Base-by-base conservation (phyloP, 2,113 vertebrate genomes). In the Todiramphus saurophagus region DNA sequence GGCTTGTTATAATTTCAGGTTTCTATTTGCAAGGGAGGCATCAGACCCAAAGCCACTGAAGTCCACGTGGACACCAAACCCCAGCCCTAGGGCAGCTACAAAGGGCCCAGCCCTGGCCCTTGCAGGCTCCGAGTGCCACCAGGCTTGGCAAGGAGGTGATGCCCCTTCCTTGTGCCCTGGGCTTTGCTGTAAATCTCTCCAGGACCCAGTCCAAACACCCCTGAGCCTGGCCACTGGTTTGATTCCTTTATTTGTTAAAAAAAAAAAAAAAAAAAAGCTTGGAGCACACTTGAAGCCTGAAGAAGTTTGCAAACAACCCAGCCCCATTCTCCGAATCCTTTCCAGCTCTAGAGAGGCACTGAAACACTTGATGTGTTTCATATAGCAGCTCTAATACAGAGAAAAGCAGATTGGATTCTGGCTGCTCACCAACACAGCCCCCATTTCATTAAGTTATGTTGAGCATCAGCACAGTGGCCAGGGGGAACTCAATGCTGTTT, bases 401-500 rank as follows among this genome's bases (percentile, higher is more conserved):
- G 28, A 50, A 77, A 87, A 72, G 13, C 81, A 53, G 74, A 35
- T 64, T 48, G 35, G 70, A 35, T 30, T 70, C 46, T 74, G 60
- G 64, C 85, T 1, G 15, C 37, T 67, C 72, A 35, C 83, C 79
- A 72, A 37, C n/a, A 15, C 27, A 15, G 55, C 35, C 78, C 84
- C 50, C 44, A 12, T 39, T 60, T 66, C 14, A 1, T 24, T 35
- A 31, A 33, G 51, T 33, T 13, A 2, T 83, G 9, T 11, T 13
- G 48, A 64, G 55, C 20, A 0, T 53, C 39, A 72, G 35, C 2
- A 3, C 48, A 60, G 56, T 6, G 4, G 13, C n/a, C 60, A 72
- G 67, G 0, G 2, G 46, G 56, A 80, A 51, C 51, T 28, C 2
- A 1, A 50, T 1, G 1, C 16, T n/a, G 19, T 16, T 4, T 62